phyloP scores from a whole-genome alignment of 2,888 invertebrate species.

The Gymnosoma rotundatum region DNA sequence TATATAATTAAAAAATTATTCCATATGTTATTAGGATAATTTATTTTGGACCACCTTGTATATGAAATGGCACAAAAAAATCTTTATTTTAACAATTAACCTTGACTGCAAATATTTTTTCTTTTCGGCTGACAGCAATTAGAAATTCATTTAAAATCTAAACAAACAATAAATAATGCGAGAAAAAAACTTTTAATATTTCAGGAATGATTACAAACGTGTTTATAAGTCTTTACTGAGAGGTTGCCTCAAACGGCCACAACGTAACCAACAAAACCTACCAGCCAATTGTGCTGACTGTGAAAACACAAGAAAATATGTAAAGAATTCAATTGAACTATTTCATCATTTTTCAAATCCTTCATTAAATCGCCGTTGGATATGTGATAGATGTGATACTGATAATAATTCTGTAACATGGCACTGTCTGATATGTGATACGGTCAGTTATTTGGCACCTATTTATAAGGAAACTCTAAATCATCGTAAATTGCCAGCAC shows the following conservation, averaged over 20 bases:
- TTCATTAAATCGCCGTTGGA: slow-evolving; percentile 82
- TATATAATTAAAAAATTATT: too few species aligned
- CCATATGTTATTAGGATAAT: too few species aligned
- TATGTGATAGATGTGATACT: slow-evolving; percentile 81
- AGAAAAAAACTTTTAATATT: slow-evolving; percentile 69
- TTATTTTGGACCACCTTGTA: not conserved
- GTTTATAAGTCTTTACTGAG: slow-evolving; percentile 82
- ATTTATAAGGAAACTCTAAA: slow-evolving; percentile 81
- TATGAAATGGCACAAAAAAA: not conserved
- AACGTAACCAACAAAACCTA: slow-evolving; percentile 80
- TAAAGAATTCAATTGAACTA: slow-evolving; percentile 80
- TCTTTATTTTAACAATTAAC: too few species aligned
- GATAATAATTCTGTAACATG: slow-evolving; percentile 82
- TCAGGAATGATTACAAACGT: slow-evolving; percentile 80
- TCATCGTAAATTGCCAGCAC: slow-evolving; percentile 62
- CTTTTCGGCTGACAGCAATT: not conserved
- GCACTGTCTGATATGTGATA: slow-evolving; percentile 82
- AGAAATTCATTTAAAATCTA: not conserved
- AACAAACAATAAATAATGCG: slow-evolving; percentile 42
- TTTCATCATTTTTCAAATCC: slow-evolving; percentile 82
- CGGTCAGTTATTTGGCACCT: slow-evolving; percentile 82
- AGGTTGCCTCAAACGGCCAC: slow-evolving; percentile 80
- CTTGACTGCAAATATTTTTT: not conserved
- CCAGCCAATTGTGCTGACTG: slow-evolving; percentile 80
- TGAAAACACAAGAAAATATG: slow-evolving; percentile 81